Evolutionary conservation across 2,797 vertebrate species (phyloP), one percentile per base, ranked within the genome.

Genomic region (Lophotriccus pileatus): DNA sequence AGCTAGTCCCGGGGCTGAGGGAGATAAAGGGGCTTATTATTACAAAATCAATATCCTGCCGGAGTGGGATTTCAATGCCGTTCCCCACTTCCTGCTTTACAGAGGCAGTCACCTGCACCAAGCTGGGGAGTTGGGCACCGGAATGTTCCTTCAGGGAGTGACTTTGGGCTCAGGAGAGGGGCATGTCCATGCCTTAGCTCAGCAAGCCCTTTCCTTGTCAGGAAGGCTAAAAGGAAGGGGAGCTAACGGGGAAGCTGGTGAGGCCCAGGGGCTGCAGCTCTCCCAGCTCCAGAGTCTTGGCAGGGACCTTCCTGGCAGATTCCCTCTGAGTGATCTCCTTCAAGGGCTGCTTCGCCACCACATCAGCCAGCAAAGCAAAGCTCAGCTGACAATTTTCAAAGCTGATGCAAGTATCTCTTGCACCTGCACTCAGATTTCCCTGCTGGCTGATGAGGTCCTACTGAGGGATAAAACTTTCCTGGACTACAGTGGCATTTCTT

Each of bases 21-120:
- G 59, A 91, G 44, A 72, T 92, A 84, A 95, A 93, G 81, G 46
- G 22, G 46, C 75, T 96, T 90, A 86, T 93, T 96, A 84, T 77
- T 92, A 30, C 82, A 53, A 88, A 95, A 94, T 93, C 75, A 37
- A 39, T 77, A 85, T 58, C 69, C 82, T 58, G 44, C 79, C 6
- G 7, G 15, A 37, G 39, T 22, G 17, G 24, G 63, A 73, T 80
- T 93, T 90, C 53, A n/a, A 2, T 8, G 9, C 53, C 0, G 1
- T 59, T 78, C 62, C 50, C 63, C 3, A 5, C n/a, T 47, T 44
- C 46, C 50, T 84, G 64, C 53, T 84, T 67, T 69, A 58, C 17
- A 43, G 47, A 37, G 24, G n/a, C 10, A 6, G 49, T 32, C 6
- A 14, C 7, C 39, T 60, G 43, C 2, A 5, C 39, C 13, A 68